A percentile compares a stretch with the other conserved stretches of the same genome.
Evolutionary conservation across 2,113 vertebrate species (phyloP).

Genomic region (Todiramphus chloris): DNA sequence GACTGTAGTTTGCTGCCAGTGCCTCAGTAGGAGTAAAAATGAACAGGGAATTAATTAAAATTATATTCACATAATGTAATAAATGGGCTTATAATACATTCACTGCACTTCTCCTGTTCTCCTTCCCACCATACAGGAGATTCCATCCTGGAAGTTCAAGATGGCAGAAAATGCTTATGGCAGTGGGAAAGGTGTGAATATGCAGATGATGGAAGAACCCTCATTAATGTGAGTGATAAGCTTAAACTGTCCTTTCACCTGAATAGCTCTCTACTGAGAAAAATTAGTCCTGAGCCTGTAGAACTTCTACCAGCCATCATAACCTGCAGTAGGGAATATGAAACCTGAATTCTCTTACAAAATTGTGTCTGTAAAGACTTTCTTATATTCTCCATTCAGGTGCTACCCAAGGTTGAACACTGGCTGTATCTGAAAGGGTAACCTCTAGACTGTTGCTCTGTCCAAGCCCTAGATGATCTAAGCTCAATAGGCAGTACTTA

Average conservation of each 20-base stretch:
- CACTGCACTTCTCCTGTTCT: background rate
- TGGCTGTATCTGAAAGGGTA: background rate
- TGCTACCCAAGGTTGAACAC: background rate
- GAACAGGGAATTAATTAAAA: no score
- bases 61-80: background rate
- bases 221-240: background rate
- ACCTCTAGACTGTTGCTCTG: background rate
- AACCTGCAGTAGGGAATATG: background rate
- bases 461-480: background rate
- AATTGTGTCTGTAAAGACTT: background rate
- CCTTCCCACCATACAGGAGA: background rate
- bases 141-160: background rate
- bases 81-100: background rate
- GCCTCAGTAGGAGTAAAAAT: background rate
- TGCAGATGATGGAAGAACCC: background rate
- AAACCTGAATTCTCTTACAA: background rate
- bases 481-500: background rate
- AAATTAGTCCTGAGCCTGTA: background rate
- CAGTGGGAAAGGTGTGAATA: background rate
- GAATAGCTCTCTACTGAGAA: no score
- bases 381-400: background rate
- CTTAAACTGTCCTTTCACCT: background rate
- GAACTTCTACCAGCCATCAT: background rate
- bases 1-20: background rate
- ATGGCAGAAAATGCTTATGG: background rate